Base-by-base conservation (phyloP, 1,140 invertebrate species). In the Solenopsis fugax region DNA sequence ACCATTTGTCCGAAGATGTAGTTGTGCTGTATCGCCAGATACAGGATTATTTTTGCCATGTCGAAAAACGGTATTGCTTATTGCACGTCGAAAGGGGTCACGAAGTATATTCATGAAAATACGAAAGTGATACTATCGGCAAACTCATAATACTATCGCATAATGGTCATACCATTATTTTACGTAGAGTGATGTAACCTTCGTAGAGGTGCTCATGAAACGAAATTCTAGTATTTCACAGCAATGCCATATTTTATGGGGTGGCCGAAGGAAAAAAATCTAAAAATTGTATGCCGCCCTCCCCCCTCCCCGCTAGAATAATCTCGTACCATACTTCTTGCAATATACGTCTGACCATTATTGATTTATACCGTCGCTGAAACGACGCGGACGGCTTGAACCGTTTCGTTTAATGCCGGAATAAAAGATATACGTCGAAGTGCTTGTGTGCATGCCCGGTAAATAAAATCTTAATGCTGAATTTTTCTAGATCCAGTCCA, bases 1-100 rank as follows among this genome's bases (percentile, higher is more conserved):
- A 67, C 21, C 34, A 50, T 81, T 69, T 69, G 65, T 56, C 77
- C 62, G 50, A 69, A 81, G 48, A 41, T 69, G 34, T 29, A 62
- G 56, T 77, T 45, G 58, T n/a, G 64, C 54, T 29, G 29, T 29
- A 34, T 37, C 18, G 7, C 62, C 48, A 65, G 77, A 54, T 41
- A 41, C 4, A 16, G 60, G 24, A 65, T 21, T 34, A 73, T 76
- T 34, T 78, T 65, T 41, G 34, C 13, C 7, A 6, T n/a, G 54
- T 24, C n/a, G 41, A 48, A 82, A 56, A 58, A 69, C 60, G 37
- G 7, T 58, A 72, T 72, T 48, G 45, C 50, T 58, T 81, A 54
- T 71, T 21, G 13, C 10, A 12, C 6, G 41, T 45, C 9, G 13
- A 60, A 54, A 18, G 4, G 18, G 50, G 4, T 52, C 48, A 37